Base-by-base conservation (phyloP, 2,888 invertebrate genomes). In the Lasioglossum zephyrum region DNA sequence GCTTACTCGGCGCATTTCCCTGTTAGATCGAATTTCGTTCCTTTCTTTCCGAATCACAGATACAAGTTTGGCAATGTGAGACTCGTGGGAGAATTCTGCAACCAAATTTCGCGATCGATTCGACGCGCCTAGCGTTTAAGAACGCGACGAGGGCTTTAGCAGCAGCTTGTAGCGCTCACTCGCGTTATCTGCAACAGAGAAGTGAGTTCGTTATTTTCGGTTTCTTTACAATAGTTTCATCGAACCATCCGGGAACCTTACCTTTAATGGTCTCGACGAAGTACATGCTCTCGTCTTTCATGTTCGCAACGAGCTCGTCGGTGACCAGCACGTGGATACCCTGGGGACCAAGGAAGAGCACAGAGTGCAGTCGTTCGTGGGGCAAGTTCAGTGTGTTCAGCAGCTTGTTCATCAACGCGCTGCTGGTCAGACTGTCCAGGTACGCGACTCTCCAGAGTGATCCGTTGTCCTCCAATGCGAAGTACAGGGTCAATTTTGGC, bases 261-360 rank as follows among this genome's bases (percentile, higher is more conserved):
- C 96, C 96, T 95, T 95, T 95, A 82, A 96, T 94, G 39, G 95
- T 95, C 94, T 97, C 97, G 84, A 97, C 95, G 82, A 96, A 95
- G 94, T 97, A 98, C 95, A 97, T 96, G 87, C 97, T 96, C 92
- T 97, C 97, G 94, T 98, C 98, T 87, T 97, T 97, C 90, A 98
- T 96, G 94, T 98, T 98, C 49, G 97, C 96, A 26, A 99, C 97
- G 77, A 98, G 96, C 92, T 98, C 98, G 94, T 98, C 98, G 57
- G 97, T 98, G 41, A 99, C 96, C 60, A 97, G 96, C 0, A 99
- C 97, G 91, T 97, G 97, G 11, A 99, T 98, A 26, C 97, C 97
- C 90, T 97, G 97, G 0, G 99, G 98, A 0, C 98, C 99, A 91
- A 97, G 97, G 75, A 98, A 96, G 88, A 97, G 97, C 13, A 98